Base-by-base conservation (phyloP, 1,140 invertebrate genomes). In the Leptopilina clavipes region DNA sequence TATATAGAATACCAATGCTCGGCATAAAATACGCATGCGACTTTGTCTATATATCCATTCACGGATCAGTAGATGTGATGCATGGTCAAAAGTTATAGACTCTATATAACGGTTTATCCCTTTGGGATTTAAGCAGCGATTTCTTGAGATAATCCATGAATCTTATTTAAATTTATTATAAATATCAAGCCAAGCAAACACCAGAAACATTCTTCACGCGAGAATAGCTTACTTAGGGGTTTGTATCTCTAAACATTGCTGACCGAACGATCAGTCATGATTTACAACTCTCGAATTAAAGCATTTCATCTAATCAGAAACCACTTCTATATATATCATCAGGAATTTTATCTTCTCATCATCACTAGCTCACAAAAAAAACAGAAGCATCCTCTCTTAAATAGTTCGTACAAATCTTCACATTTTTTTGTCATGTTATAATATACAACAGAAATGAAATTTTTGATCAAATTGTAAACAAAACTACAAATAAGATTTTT, bases 1-100 rank as follows among this genome's bases (percentile, higher is more conserved):
- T 22, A 31, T 22, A 11, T 52, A 14, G 8, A 45, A 45, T 48
- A 52, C 25, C 7, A 65, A 31, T 14, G 7, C 22, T 2, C 14
- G 14, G 14, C 31, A 14, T 65, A 31, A 65, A 65, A 25, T 52
- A 52, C 48, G 48, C 22, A 65, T 65, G 59, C 25, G 59, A 65
- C 59, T 65, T 5, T 65, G 59, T 65, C 9, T 54, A 65, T 65
- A 65, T 65, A 65, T 65, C 59, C 59, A 65, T 65, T 65, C 59
- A 65, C 25, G 59, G 59, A 65, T 65, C 59, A 31, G 59, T 22
- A 65, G 59, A 65, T 65, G 59, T 65, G 59, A 65, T 65, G 59
- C 25, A 65, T 65, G 59, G 59, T 65, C 59, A 65, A 31, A 37
- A 65, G 59, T 22, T 31, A 65, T n/a, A n/a, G n/a, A n/a, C n/a